Evolutionary conservation across 1,140 invertebrate genomes (phyloP).

Genomic region (Heliconius hermathena): DNA sequence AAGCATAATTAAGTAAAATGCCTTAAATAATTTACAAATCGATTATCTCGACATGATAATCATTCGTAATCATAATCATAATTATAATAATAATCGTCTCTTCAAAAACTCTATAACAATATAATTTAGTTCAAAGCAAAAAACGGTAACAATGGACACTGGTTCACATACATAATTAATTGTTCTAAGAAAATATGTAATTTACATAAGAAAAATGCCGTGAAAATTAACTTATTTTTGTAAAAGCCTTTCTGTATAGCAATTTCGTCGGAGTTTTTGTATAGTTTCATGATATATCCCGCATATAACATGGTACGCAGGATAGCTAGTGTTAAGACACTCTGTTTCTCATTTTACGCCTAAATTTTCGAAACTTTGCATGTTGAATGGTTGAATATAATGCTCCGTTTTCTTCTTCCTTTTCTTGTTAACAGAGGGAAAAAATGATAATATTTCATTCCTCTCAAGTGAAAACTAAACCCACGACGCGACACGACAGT

Average conservation of each 20-base stretch:
- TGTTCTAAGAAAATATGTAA: constrained; percentile 18
- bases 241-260: not conserved
- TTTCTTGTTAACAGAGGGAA: not conserved
- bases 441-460: not conserved
- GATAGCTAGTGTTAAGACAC: not conserved
- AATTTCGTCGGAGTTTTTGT: not conserved
- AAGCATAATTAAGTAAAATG: not conserved
- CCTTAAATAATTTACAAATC: constrained; percentile 1
- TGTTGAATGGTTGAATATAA: not conserved
- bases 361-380: too few species aligned
- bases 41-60: constrained; percentile 16
- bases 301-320: not conserved
- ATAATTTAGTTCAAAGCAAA: constrained; percentile 25
- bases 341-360: too few species aligned
- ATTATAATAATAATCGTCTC: constrained; percentile 7
- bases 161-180: constrained; percentile 21
- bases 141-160: constrained; percentile 9
- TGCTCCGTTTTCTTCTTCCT: not conserved
- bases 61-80: not conserved
- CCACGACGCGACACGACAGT: too few species aligned
- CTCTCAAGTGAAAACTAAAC: too few species aligned
- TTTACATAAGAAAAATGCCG: not conserved
- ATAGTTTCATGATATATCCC: not conserved
- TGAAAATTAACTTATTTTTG: not conserved
- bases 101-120: constrained; percentile 19